Conservation (phyloP, 1,140 invertebrate species). For the Oncopeltus fasciatus region DNA sequence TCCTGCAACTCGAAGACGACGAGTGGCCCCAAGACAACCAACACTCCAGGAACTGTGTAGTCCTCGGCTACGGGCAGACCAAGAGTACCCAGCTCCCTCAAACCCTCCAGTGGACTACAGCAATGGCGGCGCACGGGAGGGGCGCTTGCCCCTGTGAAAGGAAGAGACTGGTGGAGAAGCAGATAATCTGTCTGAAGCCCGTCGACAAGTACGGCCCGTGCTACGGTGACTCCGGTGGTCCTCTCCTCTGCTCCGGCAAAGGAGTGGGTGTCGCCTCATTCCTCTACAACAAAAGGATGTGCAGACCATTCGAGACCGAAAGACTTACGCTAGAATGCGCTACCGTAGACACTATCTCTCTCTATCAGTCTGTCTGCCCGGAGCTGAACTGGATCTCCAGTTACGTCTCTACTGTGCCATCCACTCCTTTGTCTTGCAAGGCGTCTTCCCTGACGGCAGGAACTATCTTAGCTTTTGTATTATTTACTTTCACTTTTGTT, state of each 20-base stretch:
- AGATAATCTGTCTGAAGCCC: neutral
- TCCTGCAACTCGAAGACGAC: neutral
- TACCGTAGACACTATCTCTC: neutral
- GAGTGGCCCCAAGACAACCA: neutral
- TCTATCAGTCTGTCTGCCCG: neutral
- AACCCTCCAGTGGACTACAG: neutral
- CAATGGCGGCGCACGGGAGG: neutral
- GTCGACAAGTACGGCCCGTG: neutral
- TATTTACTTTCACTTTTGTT: too few relatives aligned
- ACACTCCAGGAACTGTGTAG: neutral
- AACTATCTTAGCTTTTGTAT: too few relatives aligned
- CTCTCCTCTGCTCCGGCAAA: neutral
- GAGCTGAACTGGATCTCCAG: neutral
- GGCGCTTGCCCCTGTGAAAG: neutral
- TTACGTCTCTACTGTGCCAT: neutral
- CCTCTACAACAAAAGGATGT: neutral
- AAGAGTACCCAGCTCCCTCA: neutral
- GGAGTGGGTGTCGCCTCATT: neutral
- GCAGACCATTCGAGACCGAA: neutral
- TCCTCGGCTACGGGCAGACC: neutral
- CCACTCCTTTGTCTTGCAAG: neutral
- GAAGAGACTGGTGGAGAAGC: neutral
- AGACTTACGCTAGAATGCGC: neutral
- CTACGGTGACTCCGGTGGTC: neutral
- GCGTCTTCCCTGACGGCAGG: too few relatives aligned